Percentiles rank a stretch among this genome's conserved stretches.
These are phyloP conservation scores for Polymixis lichenea DNA, from an alignment of 2,888 invertebrate genomes.

Conservation along the genomic window DNA sequence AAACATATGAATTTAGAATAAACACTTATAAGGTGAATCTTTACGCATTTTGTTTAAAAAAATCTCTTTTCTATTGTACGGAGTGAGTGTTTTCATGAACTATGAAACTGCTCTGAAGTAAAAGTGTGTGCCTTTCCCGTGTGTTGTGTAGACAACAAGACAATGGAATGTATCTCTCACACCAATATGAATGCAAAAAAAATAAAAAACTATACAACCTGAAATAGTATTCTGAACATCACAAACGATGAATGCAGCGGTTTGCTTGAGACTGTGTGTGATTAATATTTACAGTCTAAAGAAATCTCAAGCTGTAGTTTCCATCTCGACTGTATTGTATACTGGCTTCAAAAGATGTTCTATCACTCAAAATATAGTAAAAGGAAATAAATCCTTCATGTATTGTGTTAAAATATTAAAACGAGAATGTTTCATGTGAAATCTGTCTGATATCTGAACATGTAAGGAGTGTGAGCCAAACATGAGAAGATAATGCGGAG, in stretches of 20 bases:
- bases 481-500: conserved; percentile 46
- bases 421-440: conserved; percentile 24
- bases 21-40: conserved; percentile 55
- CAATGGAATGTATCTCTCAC: conserved; percentile 63
- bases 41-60: conserved; percentile 52
- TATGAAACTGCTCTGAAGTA: conserved; percentile 62
- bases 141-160: conserved; percentile 57
- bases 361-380: conserved; percentile 12
- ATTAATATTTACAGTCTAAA: conserved; percentile 49
- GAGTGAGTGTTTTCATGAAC: conserved; percentile 60
- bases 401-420: conserved; percentile 34
- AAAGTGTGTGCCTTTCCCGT: conserved; percentile 69
- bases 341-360: conserved; percentile 7
- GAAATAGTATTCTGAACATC: conserved; percentile 28
- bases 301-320: conserved; percentile 18
- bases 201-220: conserved; percentile 36
- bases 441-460: conserved; percentile 36
- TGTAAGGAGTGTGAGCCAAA: conserved; percentile 37
- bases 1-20: conserved; percentile 58
- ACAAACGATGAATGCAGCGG: conserved; percentile 43
- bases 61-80: conserved; percentile 51
- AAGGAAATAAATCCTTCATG: conserved; percentile 14
- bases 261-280: conserved; percentile 37
- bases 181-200: conserved; percentile 45
- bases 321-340: background rate